These are phyloP conservation scores for Drosophila pseudotakahashii DNA, from an alignment of 2,888 invertebrate genomes.

Conservation along the genomic window DNA sequence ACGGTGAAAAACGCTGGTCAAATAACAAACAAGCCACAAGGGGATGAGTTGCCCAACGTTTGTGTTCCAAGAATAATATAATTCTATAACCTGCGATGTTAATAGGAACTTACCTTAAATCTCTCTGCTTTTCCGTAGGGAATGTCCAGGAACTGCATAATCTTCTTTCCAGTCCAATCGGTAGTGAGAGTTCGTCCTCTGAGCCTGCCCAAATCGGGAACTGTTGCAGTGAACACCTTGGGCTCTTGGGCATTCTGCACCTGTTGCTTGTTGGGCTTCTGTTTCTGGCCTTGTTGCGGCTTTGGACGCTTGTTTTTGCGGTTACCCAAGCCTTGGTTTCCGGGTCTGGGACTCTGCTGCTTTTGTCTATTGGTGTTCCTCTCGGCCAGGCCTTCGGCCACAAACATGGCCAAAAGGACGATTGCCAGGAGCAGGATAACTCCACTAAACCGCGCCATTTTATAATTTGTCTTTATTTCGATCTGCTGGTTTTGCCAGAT, in stretches of 20 bases:
- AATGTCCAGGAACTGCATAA: conserved; percentile 82
- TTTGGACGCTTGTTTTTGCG: conserved; percentile 42
- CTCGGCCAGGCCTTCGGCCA: conserved; percentile 43
- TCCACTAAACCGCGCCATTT: conserved; percentile 57
- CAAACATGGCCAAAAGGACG: conserved; percentile 46
- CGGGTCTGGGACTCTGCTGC: conserved; percentile 41
- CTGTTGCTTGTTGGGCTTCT: conserved; percentile 27
- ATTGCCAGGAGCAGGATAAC: conserved; percentile 47
- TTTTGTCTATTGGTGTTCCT: conserved; percentile 46
- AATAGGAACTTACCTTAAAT: conserved; percentile 70
- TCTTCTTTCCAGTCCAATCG: conserved; percentile 75
- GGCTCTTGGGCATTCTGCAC: conserved; percentile 31
- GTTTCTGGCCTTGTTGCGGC: conserved; percentile 36
- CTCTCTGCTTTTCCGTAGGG: conserved; percentile 81
- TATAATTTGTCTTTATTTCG: conserved; percentile 1
- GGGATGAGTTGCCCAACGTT: neutral
- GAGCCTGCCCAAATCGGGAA: conserved; percentile 77
- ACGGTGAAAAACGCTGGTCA: neutral
- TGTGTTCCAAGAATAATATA: neutral
- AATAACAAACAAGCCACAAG: neutral
- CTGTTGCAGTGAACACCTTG: conserved; percentile 54
- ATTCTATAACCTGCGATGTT: neutral
- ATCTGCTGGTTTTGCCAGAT: conserved; percentile 34
- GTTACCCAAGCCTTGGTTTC: conserved; percentile 6
- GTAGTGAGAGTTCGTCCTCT: conserved; percentile 72